Conservation (phyloP, 2,888 invertebrate genomes). For the Pseudanteris insignis region DNA sequence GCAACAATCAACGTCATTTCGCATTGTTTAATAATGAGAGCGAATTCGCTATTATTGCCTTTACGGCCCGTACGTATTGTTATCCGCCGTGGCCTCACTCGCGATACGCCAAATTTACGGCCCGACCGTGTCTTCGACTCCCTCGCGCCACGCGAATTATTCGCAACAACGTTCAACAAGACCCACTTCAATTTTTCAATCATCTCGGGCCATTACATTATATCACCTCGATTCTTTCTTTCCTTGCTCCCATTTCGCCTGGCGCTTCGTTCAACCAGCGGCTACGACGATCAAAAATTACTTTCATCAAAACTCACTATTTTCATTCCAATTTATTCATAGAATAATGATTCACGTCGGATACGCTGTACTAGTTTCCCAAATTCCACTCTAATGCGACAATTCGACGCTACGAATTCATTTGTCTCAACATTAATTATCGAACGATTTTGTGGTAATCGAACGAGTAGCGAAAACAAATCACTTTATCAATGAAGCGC, state of each 20-base stretch:
- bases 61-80: conserved; percentile 42
- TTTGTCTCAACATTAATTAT: too few relatives aligned
- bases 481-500: conserved; percentile 14
- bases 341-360: too few relatives aligned
- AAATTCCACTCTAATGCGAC: too few relatives aligned
- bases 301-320: too few relatives aligned
- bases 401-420: not conserved
- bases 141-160: conserved; percentile 28
- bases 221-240: conserved; percentile 3
- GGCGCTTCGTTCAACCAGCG: too few relatives aligned
- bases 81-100: conserved; percentile 21
- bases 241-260: not conserved
- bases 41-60: conserved; percentile 46
- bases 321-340: too few relatives aligned
- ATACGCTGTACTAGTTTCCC: too few relatives aligned
- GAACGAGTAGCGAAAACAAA: too few relatives aligned
- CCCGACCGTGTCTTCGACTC: conserved; percentile 32
- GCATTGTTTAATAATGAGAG: conserved; percentile 48
- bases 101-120: conserved; percentile 38
- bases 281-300: too few relatives aligned
- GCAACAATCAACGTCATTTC: conserved; percentile 45
- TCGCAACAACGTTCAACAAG: conserved; percentile 21
- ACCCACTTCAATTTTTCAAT: conserved; percentile 16
- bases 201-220: conserved; percentile 3
- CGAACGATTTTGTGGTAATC: too few relatives aligned